Evolutionary conservation across 2,888 invertebrate genomes (phyloP).

Genomic region (Cheilosia vernalis): DNA sequence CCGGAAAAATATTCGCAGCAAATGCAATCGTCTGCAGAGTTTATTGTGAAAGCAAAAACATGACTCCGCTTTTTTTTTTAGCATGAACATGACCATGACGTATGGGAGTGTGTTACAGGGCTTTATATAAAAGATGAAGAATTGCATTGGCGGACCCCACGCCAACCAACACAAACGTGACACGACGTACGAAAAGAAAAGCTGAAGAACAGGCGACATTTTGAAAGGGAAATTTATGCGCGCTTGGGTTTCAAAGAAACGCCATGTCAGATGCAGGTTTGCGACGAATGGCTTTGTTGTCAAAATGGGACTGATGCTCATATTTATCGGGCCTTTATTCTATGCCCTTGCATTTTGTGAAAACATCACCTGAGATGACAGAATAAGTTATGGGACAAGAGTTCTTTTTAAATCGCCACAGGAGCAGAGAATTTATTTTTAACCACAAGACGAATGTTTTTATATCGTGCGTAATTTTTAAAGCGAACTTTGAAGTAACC

Average conservation of each 20-base stretch:
- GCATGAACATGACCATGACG: conserved; percentile 1
- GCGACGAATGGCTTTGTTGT: conserved; percentile 36
- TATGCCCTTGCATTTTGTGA: conserved; percentile 9
- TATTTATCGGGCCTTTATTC: conserved; percentile 1
- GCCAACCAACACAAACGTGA: conserved; percentile 52
- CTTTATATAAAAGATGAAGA: conserved; percentile 37
- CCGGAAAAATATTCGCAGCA: conserved; percentile 26
- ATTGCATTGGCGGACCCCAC: conserved; percentile 38
- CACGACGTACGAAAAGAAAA: conserved; percentile 3
- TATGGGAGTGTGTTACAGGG: too few species aligned
- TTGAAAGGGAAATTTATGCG: conserved; percentile 16
- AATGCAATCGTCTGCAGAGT: conserved; percentile 26
- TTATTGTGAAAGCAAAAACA: conserved; percentile 10
- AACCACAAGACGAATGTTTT: too few species aligned
- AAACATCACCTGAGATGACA: conserved; percentile 14
- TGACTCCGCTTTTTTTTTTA: background rate
- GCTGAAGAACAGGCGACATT: conserved; percentile 1
- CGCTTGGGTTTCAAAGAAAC: conserved; percentile 16
- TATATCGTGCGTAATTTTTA: too few species aligned
- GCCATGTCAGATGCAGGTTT: conserved; percentile 24
- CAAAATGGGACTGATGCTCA: conserved; percentile 29
- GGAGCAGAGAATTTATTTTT: too few species aligned
- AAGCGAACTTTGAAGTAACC: too few species aligned
- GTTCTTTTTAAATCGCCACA: background rate
- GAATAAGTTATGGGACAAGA: conserved; percentile 26